Base-by-base conservation (phyloP, 2,797 vertebrate genomes). In the Ptychobarbus kaznakovi region DNA sequence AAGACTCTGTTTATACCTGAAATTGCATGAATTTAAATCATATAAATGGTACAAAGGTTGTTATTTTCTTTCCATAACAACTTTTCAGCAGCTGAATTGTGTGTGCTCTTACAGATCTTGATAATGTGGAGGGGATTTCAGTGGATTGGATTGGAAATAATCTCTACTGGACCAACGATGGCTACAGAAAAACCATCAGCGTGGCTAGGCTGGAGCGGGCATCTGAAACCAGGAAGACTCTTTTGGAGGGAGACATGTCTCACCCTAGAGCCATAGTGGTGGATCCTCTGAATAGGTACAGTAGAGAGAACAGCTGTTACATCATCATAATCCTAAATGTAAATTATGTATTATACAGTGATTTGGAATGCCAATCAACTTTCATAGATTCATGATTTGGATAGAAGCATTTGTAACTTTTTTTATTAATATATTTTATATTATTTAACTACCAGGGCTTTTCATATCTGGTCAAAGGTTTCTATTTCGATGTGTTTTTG, bases 111-210 rank as follows among this genome's bases (percentile, higher is more conserved):
- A 40, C 86, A 99, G 98, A 99, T 89, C 96, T 99, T 2, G 97
- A 99, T 93, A 99, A 99, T 53, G 98, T 99, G 32, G 98, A 99
- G 92, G 98, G 98, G 49, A 98, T 99, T 91, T 98, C 98, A 65
- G 98, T 99, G 90, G 98, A 99, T 91, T 99, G 98, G 98, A 97
- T 99, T 91, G 98, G 97, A 85, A 98, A 98, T 91, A 99, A 99
- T 88, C 92, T 99, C 65, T 99, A 99, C 76, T 99, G 98, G 98
- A 99, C 98, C 42, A 99, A 99, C 0, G 98, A 99, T 86, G 98
- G 98, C 66, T 97, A 97, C 90, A 96, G 95, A 89, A 99, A 99
- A 94, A 98, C 97, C 0, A 99, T 99, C 87, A 97, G 96, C 25
- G 98, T 98, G 75, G 98, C 97, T 89, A 95, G 97, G 63, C 91